phyloP scores from a whole-genome alignment of 2,113 vertebrate species.

The Uropsilus gracilis region DNA sequence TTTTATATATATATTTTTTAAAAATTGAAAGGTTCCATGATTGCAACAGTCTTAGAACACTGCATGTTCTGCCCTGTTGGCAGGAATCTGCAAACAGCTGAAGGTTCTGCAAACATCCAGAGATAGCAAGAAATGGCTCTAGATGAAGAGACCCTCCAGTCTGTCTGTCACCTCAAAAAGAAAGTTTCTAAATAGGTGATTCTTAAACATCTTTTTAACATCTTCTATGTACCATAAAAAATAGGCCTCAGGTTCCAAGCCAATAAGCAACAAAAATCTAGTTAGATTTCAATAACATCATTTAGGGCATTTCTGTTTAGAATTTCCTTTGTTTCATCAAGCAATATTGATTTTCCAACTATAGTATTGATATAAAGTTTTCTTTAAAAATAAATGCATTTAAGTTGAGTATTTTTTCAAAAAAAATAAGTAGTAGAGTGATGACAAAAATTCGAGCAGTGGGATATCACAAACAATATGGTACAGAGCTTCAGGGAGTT shows the following conservation, averaged over 20 bases:
- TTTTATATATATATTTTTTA: neutral
- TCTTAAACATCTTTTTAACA: neutral
- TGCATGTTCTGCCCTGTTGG: neutral
- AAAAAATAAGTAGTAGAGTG: neutral
- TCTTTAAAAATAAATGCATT: neutral
- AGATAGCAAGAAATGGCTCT: neutral
- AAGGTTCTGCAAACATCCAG: neutral
- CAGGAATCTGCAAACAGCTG: neutral
- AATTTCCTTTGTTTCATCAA: constrained; percentile 10
- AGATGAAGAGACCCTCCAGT: neutral
- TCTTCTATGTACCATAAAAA: neutral
- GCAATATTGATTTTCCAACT: neutral
- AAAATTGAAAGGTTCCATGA: neutral
- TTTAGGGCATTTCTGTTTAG: neutral
- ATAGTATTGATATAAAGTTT: neutral
- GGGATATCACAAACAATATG: neutral
- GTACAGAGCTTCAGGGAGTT: neutral
- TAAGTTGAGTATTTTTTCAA: neutral
- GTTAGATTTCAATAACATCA: neutral
- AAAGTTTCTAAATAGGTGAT: neutral
- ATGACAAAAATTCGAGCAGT: neutral
- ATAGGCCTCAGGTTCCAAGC: neutral
- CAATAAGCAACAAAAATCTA: neutral
- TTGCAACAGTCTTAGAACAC: neutral
- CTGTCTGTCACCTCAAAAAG: neutral